phyloP scores from a whole-genome alignment of 2,113 vertebrate genomes.

The Rhegmatorhina hoffmannsi region DNA sequence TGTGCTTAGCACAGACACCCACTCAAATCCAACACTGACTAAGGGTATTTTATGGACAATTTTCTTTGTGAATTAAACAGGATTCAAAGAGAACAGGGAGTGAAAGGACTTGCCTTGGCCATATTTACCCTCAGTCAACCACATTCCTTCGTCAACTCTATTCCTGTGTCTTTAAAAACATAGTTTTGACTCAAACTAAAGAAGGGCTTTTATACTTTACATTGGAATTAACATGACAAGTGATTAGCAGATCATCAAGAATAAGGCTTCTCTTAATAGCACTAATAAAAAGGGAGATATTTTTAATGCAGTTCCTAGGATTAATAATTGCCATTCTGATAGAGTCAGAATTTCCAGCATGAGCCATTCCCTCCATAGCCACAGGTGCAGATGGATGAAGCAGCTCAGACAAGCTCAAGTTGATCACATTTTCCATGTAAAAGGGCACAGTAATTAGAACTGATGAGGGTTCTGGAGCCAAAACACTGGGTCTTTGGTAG shows the following conservation, averaged over 20 bases:
- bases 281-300: conserved; percentile 38
- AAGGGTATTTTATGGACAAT: background rate
- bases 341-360: conserved; percentile 67
- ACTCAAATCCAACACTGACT: background rate
- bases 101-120: background rate
- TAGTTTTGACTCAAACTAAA: background rate
- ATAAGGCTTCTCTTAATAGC: conserved; percentile 18
- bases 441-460: conserved; percentile 55
- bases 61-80: background rate
- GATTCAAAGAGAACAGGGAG: background rate
- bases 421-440: conserved; percentile 67
- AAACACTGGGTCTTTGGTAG: conserved; percentile 3
- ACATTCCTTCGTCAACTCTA: background rate
- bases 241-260: conserved; percentile 37
- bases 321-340: conserved; percentile 54
- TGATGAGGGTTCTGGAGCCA: conserved; percentile 51
- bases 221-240: conserved; percentile 22
- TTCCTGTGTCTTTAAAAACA: background rate
- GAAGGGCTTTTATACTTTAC: background rate
- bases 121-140: background rate
- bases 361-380: conserved; percentile 53
- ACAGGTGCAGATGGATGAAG: conserved; percentile 64
- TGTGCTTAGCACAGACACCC: background rate
- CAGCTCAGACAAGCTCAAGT: conserved; percentile 38
- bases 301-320: conserved; percentile 36